Evolutionary conservation across 2,888 invertebrate species (phyloP), one percentile per base, ranked within the genome.

Genomic region (Drosophila mulleri): DNA sequence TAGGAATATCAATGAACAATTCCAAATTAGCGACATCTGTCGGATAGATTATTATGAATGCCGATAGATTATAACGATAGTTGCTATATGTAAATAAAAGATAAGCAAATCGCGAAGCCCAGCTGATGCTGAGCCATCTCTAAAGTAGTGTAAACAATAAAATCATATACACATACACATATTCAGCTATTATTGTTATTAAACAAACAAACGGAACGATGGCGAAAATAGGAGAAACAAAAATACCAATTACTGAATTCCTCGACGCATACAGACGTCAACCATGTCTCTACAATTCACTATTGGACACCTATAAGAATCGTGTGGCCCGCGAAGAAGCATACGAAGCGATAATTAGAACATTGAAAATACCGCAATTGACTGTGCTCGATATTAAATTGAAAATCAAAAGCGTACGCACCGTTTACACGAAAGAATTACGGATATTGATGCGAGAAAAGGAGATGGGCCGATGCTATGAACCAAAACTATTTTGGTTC

Each of bases 361-460:
- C 91, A 60, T 80, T 93, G 1, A 86, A 91, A 59, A 88, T 91
- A 41, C 77, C 87, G 3, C 84, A 88, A 32, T 61, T 92, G 52
- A 90, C 91, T 18, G 83, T 83, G 5, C 74, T 83, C 45, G 91
- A 91, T 72, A 83, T 93, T 4, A 92, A 92, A 59, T 70, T 92
- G 3, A 93, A 93, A 86, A 92, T 93, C 9, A 93, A 93, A 67
- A 91, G 91, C 23, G 89, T 93, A n/a, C 84, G 92, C 59, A 92
- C 92, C 2, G 92, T 92, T 37, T 92, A 92, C 67, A 89, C 91
- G 32, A 91, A 91, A 65, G 91, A 92, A 76, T 62, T 91, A 39
- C 82, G 89, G n/a, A 78, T 89, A 18, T 66, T 92, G 37, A 78
- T 82, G 65, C 90, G 89, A 29, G 83, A 83, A 48, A 83, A 80